These are phyloP conservation scores for Myripristis murdjan DNA, from an alignment of 2,797 vertebrate species.

Conservation along the genomic window DNA sequence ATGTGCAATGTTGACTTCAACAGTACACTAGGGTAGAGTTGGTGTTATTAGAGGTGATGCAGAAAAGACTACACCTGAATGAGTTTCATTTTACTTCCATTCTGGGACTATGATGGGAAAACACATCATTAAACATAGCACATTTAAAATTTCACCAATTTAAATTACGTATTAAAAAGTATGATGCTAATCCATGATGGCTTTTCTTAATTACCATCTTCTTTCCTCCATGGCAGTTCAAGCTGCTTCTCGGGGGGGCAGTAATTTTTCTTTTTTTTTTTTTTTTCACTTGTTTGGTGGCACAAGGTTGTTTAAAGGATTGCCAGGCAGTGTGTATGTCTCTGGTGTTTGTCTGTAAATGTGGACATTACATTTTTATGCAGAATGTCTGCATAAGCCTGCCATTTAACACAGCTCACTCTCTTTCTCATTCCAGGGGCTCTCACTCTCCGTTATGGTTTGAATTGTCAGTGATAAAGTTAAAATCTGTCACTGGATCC, in stretches of 20 bases:
- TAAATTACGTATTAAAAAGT: neutral
- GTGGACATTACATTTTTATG: slow-evolving; percentile 4
- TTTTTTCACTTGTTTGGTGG: slow-evolving; percentile 4
- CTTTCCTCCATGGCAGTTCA: slow-evolving; percentile 11
- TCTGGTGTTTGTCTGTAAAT: slow-evolving; percentile 15
- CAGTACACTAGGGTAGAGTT: neutral
- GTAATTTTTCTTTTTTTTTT: neutral
- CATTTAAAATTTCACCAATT: too few relatives aligned
- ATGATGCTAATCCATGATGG: neutral
- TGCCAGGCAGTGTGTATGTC: neutral
- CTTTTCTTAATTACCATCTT: slow-evolving; percentile 1
- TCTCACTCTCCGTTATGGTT: slow-evolving; percentile 9
- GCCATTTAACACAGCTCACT: slow-evolving; percentile 9
- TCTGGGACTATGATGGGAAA: neutral
- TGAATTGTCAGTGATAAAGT: slow-evolving; percentile 10
- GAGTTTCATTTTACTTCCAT: slow-evolving; percentile 13
- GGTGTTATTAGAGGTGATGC: slow-evolving; percentile 36
- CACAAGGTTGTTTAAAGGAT: neutral
- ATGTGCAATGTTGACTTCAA: neutral
- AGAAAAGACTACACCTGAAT: slow-evolving; percentile 28
- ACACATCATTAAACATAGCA: neutral
- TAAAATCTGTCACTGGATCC: slow-evolving; percentile 27
- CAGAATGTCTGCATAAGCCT: slow-evolving; percentile 4
- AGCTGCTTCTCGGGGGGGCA: neutral
- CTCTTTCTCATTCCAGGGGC: slow-evolving; percentile 7